Percentiles rank a stretch among this genome's conserved stretches.
phyloP scores from a whole-genome alignment of 2,797 vertebrate genomes.

The Arrhamphus sclerolepis region DNA sequence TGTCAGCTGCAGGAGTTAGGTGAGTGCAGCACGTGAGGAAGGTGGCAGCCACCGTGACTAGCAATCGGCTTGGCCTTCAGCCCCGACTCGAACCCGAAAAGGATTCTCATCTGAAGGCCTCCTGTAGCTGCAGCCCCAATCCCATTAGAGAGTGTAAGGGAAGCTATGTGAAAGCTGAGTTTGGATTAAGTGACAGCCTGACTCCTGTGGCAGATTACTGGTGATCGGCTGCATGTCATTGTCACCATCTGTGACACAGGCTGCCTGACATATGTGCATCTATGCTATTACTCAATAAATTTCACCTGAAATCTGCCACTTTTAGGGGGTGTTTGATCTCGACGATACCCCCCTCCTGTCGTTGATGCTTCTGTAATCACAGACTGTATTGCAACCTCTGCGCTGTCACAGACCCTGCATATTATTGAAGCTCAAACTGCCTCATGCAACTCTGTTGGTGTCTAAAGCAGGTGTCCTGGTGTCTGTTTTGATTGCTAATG shows the following conservation, averaged over 20 bases:
- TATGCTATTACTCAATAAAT: neutral
- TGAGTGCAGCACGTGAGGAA: constrained; percentile 44
- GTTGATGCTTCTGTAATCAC: neutral
- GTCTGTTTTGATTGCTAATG: constrained; percentile 45
- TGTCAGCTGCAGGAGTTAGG: constrained; percentile 7
- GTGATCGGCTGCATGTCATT: constrained; percentile 35
- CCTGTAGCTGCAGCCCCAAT: constrained; percentile 39
- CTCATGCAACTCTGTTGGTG: constrained; percentile 24
- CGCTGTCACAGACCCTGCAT: neutral
- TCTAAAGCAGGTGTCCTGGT: constrained; percentile 47
- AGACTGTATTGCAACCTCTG: constrained; percentile 4
- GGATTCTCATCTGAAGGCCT: constrained; percentile 24
- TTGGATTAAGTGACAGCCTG: constrained; percentile 62
- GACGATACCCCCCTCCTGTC: neutral
- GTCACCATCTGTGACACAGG: constrained; percentile 54
- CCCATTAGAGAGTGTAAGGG: constrained; percentile 58
- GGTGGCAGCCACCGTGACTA: neutral
- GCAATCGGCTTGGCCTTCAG: constrained; percentile 27
- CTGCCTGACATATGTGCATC: constrained; percentile 23
- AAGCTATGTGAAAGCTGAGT: constrained; percentile 28
- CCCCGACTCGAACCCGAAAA: neutral
- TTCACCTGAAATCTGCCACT: neutral
- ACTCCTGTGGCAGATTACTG: constrained; percentile 55
- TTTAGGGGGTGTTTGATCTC: neutral
- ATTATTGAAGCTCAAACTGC: constrained; percentile 9